Percentiles rank a stretch among this genome's conserved stretches.
phyloP scores from a whole-genome alignment of 2,888 invertebrate genomes.

The Molorchus minor region DNA sequence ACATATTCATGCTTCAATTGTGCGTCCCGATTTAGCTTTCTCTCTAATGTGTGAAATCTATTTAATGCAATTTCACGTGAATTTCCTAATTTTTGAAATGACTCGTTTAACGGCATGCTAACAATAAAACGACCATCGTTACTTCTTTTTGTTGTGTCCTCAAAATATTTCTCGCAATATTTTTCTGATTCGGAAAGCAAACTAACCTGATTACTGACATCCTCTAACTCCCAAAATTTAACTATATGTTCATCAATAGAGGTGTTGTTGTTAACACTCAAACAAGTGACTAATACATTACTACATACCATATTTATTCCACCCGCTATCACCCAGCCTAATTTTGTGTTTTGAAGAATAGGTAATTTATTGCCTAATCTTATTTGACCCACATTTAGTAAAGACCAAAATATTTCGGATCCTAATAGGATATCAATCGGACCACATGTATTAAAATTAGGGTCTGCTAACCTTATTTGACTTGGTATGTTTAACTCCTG shows the following conservation, averaged over 20 bases:
- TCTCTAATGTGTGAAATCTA: neutral
- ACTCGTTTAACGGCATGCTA: neutral
- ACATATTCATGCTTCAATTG: constrained; percentile 1
- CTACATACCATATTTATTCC: neutral
- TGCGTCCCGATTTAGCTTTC: neutral
- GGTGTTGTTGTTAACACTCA: neutral
- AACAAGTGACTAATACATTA: neutral
- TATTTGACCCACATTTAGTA: neutral
- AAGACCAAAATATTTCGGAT: neutral
- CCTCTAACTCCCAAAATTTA: constrained; percentile 4
- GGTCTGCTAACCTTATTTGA: constrained; percentile 2
- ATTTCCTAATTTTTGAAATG: neutral
- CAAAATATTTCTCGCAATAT: constrained; percentile 11
- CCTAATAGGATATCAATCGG: neutral
- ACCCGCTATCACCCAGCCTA: neutral
- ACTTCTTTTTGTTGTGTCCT: neutral
- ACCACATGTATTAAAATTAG: neutral
- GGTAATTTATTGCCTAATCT: neutral
- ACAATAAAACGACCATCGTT: constrained; percentile 4
- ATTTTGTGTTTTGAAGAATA: neutral
- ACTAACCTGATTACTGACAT: too few relatives aligned
- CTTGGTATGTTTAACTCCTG: neutral
- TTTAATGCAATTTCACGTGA: neutral
- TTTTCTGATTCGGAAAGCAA: neutral
- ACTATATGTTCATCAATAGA: neutral